Evolutionary conservation across 2,888 invertebrate species (phyloP).

Genomic region (Heteropelma amictum): DNA sequence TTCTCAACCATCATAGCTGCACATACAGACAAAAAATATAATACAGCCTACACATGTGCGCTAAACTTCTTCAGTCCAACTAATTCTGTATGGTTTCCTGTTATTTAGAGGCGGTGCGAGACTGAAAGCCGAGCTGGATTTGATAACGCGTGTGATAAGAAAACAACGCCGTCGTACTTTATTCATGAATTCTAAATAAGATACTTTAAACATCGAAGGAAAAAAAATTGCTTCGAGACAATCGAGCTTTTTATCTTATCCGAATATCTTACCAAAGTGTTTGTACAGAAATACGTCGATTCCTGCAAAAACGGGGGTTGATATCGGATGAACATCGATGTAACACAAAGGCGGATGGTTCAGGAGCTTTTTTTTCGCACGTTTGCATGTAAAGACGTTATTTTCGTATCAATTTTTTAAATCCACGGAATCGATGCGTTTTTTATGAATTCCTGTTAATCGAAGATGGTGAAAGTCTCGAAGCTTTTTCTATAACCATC

Average conservation of each 20-base stretch:
- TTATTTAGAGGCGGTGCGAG: slow-evolving; percentile 65
- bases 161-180: slow-evolving; percentile 6
- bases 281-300: slow-evolving; percentile 7
- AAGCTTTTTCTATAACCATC: slow-evolving; percentile 70
- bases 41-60: background rate
- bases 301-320: slow-evolving; percentile 8
- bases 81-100: slow-evolving; percentile 61
- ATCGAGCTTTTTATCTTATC: background rate
- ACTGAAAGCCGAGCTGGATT: slow-evolving; percentile 66
- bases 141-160: slow-evolving; percentile 35
- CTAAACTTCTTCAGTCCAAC: slow-evolving; percentile 20
- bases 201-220: background rate
- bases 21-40: too few species aligned
- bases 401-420: background rate
- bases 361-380: slow-evolving; percentile 6
- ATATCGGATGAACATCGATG: background rate
- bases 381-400: too few species aligned
- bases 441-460: slow-evolving; percentile 69
- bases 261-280: background rate
- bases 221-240: background rate
- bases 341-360: too few species aligned
- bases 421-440: background rate
- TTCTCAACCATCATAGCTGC: slow-evolving; percentile 26
- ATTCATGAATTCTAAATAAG: too few species aligned
- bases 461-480: slow-evolving; percentile 69